Conservation (phyloP, 2,888 invertebrate species). For the Sinelater perroti region DNA sequence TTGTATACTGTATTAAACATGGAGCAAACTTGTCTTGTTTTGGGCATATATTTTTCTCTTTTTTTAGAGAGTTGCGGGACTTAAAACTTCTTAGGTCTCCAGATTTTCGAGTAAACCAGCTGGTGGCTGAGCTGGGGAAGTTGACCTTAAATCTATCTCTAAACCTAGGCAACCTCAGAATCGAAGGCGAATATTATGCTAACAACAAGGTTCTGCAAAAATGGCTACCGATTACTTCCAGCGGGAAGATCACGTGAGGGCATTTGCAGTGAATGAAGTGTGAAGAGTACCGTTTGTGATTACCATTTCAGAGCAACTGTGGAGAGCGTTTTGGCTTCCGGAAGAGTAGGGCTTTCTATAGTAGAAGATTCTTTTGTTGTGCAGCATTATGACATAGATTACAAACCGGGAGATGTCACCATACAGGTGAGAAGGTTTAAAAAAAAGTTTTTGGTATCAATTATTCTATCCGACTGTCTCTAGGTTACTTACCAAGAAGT, state of each 20-base stretch:
- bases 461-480: slow-evolving; percentile 33
- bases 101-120: slow-evolving; percentile 54
- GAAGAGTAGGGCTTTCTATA: slow-evolving; percentile 65
- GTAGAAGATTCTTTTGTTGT: slow-evolving; percentile 67
- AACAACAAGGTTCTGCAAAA: slow-evolving; percentile 54
- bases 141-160: slow-evolving; percentile 52
- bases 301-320: slow-evolving; percentile 61
- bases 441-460: neutral
- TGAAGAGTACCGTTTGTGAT: neutral
- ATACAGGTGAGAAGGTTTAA: slow-evolving; percentile 62
- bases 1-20: too few species aligned
- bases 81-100: slow-evolving; percentile 54
- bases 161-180: slow-evolving; percentile 53
- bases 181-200: slow-evolving; percentile 55
- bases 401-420: slow-evolving; percentile 64
- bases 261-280: neutral
- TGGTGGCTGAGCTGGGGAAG: slow-evolving; percentile 52
- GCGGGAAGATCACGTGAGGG: slow-evolving; percentile 55
- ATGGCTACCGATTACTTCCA: slow-evolving; percentile 54
- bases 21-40: too few species aligned
- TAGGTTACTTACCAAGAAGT: slow-evolving; percentile 51
- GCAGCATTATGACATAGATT: slow-evolving; percentile 66
- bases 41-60: slow-evolving; percentile 24
- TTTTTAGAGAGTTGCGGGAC: slow-evolving; percentile 53
- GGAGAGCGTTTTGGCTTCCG: slow-evolving; percentile 65